Evolutionary conservation across 2,113 vertebrate species (phyloP).

Genomic region (human): GRCh38 chr17:62751001-62751500

Average conservation of each 20-base stretch:
- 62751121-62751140: background rate
- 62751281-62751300: background rate
- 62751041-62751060: background rate
- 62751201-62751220: background rate
- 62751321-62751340: background rate
- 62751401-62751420: background rate
- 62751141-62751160: background rate
- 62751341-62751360: background rate
- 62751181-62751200: background rate
- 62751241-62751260: constrained; percentile 44
- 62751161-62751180: background rate
- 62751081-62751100: constrained; percentile 15
- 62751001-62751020: background rate
- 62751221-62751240: background rate
- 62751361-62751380: background rate
- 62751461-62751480: background rate
- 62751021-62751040: background rate
- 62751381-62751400: background rate
- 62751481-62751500: background rate
- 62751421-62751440: background rate
- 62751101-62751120: background rate
- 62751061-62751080: background rate
- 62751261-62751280: background rate
- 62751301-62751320: background rate
- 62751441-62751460: background rate